Evolutionary conservation across 1,140 invertebrate species (phyloP), one percentile per base, ranked within the genome.

Genomic region (Eueides isabella): DNA sequence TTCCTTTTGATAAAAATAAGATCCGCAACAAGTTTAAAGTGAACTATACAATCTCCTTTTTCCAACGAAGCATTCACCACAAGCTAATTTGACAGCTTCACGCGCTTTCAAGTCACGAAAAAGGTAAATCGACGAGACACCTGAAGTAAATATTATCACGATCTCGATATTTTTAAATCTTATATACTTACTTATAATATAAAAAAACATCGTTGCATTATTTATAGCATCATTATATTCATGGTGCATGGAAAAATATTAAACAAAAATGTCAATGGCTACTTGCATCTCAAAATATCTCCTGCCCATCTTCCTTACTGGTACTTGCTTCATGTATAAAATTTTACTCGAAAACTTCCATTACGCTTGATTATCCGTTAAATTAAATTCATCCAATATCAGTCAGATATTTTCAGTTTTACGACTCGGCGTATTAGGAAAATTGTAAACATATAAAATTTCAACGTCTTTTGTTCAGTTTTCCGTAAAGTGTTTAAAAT

Each of bases 61-160:
- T 55, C 23, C 48, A 55, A 11, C 23, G 48, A 55, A 55, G 11
- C 48, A 11, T 55, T 55, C 23, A 55, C 48, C 23, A 55, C 23
- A 26, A 55, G 11, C 48, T 55, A 55, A 55, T 55, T 55, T 55
- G 48, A 55, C 48, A 55, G 48, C 48, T 55, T 55, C 48, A 55
- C 48, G 48, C 48, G 48, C 48, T 55, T 55, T 26, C 48, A 55
- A 55, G 48, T 55, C 48, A 55, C 48, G 48, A 55, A 55, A 55
- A 26, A 55, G 48, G 48, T 9, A 26, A 55, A 55, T 55, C 19
- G 48, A 12, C 48, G 48, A 55, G 48, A 55, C 41, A 44, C 48
- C 3, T 9, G 7, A 11, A 55, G 48, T 55, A 26, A 55, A 55
- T 3, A 55, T 55, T 55, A 55, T 55, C 48, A 55, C 48, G 48